Evolutionary conservation across 2,797 vertebrate genomes (phyloP), one percentile per base, ranked within the genome.

Genomic region (Anolis apletophallus): DNA sequence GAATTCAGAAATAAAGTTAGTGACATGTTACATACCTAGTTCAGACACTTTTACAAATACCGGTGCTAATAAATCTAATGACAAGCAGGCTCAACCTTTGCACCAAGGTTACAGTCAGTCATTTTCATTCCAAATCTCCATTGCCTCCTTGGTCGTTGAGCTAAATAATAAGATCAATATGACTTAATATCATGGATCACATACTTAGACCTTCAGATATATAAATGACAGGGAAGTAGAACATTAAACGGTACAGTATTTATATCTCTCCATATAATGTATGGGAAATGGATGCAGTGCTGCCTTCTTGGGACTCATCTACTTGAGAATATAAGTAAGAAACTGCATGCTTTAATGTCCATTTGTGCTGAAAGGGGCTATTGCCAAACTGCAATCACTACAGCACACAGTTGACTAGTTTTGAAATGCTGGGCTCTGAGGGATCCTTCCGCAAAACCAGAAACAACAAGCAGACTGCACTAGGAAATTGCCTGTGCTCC

Each of bases 81-180:
- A 68, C 64, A 54, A 81, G 21, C 64, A 36, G 13, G 5, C 12
- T 54, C n/a, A 69, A 14, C 32, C 34, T 79, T 61, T 61, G 34
- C 50, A 71, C 26, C 29, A 55, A 55, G 32, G 67, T 82, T 82
- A 69, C 34, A 57, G 36, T 72, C 34, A 79, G 32, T 26, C 23
- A 72, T 55, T 32, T 69, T 36, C 21, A 55, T 52, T 55, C 32
- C 23, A 72, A 29, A 29, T 57, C 81, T 72, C 50, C 67, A 16
- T 36, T 32, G 29, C 52, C 32, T 55, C 52, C 23, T 72, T 52
- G 21, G 50, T 72, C 55, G 32, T 29, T 69, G 71, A 14, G 32
- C 32, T 71, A 57, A 13, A 82, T 34, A 72, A 71, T 57, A 36
- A 82, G n/a, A 69, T 82, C 52, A 55, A 34, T 52, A 55, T 82